phyloP scores from a whole-genome alignment of 2,113 vertebrate genomes.

The Caranx melampygus region DNA sequence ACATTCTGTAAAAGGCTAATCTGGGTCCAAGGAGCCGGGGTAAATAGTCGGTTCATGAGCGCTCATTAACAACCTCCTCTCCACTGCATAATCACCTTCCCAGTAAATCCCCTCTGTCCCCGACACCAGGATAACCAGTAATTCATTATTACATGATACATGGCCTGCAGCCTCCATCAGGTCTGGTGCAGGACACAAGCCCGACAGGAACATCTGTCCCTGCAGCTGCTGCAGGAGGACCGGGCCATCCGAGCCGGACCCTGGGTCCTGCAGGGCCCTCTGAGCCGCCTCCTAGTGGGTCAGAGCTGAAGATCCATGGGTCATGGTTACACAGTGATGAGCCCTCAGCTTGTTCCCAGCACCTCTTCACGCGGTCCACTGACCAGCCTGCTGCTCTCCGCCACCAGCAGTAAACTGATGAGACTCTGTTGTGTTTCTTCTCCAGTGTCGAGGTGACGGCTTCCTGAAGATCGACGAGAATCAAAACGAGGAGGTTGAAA shows the following conservation, averaged over 20 bases:
- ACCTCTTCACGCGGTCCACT: too few relatives aligned
- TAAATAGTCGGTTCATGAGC: constrained; percentile 72
- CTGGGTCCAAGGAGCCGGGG: constrained; percentile 50
- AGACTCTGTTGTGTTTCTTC: constrained; percentile 9
- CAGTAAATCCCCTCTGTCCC: constrained; percentile 76
- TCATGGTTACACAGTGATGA: constrained; percentile 2
- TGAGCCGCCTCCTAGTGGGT: constrained; percentile 21
- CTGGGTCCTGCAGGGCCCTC: constrained; percentile 18
- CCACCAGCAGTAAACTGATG: too few relatives aligned
- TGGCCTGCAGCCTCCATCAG: constrained; percentile 10
- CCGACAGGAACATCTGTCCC: neutral
- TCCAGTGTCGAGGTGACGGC: constrained; percentile 80
- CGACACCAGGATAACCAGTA: constrained; percentile 69
- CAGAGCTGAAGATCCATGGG: constrained; percentile 61
- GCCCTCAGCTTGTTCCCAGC: neutral
- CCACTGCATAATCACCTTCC: constrained; percentile 73
- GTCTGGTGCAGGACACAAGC: constrained; percentile 29
- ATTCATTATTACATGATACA: constrained; percentile 69
- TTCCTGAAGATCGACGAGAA: constrained; percentile 86
- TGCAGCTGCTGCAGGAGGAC: constrained; percentile 5
- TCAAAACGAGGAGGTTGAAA: constrained; percentile 78
- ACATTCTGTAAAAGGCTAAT: constrained; percentile 70
- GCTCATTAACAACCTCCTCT: constrained; percentile 28
- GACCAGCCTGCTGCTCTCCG: too few relatives aligned
- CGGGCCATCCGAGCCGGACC: neutral